Evolutionary conservation across 2,113 vertebrate genomes (phyloP), one percentile per base, ranked within the genome.

Genomic region (Anhinga rufa): DNA sequence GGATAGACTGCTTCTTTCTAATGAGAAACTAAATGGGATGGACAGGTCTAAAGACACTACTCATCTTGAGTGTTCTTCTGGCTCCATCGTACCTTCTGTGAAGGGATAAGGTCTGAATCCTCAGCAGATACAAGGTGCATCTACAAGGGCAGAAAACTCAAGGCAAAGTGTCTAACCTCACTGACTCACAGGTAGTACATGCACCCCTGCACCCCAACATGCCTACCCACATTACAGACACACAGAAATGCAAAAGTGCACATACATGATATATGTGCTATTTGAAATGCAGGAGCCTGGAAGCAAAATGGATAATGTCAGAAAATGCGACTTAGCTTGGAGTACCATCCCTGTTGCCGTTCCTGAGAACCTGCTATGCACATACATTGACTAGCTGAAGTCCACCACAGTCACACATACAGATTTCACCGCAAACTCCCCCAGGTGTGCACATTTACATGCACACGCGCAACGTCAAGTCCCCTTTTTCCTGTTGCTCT

Each of bases 231-330:
- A 4, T 24, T 44, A 28, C 24, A 19, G 42, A 49, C 44, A 36
- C n/a, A 60, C 10, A 48, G 34, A 49, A 38, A 55, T 18, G 29
- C 48, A 31, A 9, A 49, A 38, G 44, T 1, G 1, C 8, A 24
- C n/a, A 18, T 26, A 17, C 5, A 2, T 4, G 17, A 26, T 6
- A 2, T 9, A 5, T 4, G 11, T 9, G 32, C 54, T 60, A 5
- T 28, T 52, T 70, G 61, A 79, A 58, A 77, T 0, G 2, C 46
- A 62, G 46, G 36, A 72, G 14, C 46, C 57, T 76, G 51, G 46
- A 49, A 72, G 48, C 34, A 34, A 52, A 16, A 29, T 8, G 44
- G 66, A 58, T 42, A 57, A 72, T 25, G 19, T 49, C 31, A 62
- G 31, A 74, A 42, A 49, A 55, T 2, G 12, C 22, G 24, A 12